These are phyloP conservation scores for Blennius ocellaris DNA, from an alignment of 2,113 vertebrate species.

Conservation along the genomic window DNA sequence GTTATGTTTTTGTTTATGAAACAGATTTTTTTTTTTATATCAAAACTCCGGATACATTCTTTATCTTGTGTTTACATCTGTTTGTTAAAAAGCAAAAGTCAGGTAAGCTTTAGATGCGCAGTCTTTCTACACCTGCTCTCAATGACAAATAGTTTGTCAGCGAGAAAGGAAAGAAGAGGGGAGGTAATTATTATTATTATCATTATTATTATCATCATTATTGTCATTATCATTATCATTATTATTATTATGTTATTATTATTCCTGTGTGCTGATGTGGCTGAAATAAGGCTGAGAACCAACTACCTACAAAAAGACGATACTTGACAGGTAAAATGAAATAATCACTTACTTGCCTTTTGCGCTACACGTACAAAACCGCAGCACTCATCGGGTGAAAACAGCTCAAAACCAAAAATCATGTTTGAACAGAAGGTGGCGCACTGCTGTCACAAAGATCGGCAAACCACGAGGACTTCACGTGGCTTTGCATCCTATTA, in stretches of 20 bases:
- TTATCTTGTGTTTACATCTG: conserved; percentile 45
- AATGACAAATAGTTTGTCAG: neutral
- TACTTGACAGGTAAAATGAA: neutral
- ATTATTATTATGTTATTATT: no score
- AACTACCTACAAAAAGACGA: neutral
- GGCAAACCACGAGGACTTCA: neutral
- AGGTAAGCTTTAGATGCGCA: conserved; percentile 38
- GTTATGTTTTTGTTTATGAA: conserved; percentile 5
- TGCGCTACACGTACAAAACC: neutral
- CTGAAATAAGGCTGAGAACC: neutral
- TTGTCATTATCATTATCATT: no score
- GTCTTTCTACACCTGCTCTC: neutral
- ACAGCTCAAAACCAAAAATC: conserved; percentile 58
- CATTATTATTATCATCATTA: no score
- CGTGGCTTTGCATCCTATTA: conserved; percentile 19
- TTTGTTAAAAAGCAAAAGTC: conserved; percentile 8
- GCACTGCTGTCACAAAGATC: neutral
- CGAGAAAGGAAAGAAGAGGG: neutral
- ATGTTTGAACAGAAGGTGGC: conserved; percentile 62
- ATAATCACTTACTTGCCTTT: conserved; percentile 12
- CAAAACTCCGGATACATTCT: neutral
- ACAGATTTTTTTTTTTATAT: neutral
- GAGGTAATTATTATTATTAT: neutral
- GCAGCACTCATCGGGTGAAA: conserved; percentile 22
- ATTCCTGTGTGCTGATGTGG: neutral